Evolutionary conservation across 1,140 invertebrate species (phyloP), one percentile per base, ranked within the genome.

Genomic region (Philopotamus ludificatus): DNA sequence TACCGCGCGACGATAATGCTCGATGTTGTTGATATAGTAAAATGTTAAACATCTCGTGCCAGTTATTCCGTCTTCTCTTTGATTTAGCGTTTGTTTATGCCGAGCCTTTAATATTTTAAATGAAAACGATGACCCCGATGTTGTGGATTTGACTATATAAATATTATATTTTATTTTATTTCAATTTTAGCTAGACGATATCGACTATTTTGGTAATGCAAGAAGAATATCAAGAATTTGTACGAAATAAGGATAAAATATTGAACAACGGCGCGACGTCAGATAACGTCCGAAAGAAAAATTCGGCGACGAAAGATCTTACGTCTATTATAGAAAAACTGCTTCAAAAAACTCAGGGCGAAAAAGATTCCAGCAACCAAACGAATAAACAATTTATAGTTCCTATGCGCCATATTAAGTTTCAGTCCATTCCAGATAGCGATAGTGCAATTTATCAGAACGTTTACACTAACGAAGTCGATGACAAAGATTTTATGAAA

Each of bases 261-360:
- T 12, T 20, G n/a, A 50, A 51, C 50, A 41, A 50, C 21, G 59
- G 49, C 1, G 22, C 42, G n/a, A 25, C 16, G 2, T 3, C 23
- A 21, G 57, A 47, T 25, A 59, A 25, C 15, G 15, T 26, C n/a
- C 23, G 42, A 9, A 62, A 26, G 25, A 73, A 71, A 44, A 71
- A 79, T 65, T 72, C 78, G 74, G 73, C 83, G 66, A 76, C 84
- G 73, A 82, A 87, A 78, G 79, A 89, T 79, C 73, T 86, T 57
- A 84, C 79, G 10, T 72, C 78, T 51, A 74, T 84, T n/a, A 71
- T 84, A 49, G 78, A 81, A 67, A 81, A 77, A 71, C 74, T 84
- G 22, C 34, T 61, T 21, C 16, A 16, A 22, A 50, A 34, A 34
- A 59, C 16, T 3, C 4, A 34, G 12, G 73, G 72, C 12, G 74